phyloP scores from a whole-genome alignment of 2,888 invertebrate species.

The Hoplodrina blanda region DNA sequence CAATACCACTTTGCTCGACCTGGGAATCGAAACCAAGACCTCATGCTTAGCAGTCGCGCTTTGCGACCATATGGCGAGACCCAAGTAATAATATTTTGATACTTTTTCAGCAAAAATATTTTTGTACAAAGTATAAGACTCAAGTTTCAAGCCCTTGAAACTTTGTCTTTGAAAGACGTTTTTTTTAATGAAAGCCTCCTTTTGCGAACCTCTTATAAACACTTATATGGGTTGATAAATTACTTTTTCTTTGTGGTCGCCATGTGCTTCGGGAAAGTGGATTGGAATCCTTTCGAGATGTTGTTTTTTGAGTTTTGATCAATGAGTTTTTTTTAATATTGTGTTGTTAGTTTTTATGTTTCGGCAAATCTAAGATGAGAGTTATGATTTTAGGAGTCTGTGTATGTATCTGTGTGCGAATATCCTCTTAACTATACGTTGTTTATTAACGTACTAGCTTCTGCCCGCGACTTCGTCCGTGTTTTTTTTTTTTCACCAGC shows the following conservation, averaged over 20 bases:
- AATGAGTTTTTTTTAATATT: constrained; percentile 18
- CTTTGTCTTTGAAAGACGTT: constrained; percentile 42
- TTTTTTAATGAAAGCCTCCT: constrained; percentile 51
- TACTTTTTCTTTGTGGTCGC: constrained; percentile 55
- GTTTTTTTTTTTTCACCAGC: no score
- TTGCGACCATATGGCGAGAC: no score
- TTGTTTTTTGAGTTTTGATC: constrained; percentile 35
- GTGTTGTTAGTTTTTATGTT: neutral
- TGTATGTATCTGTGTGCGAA: no score
- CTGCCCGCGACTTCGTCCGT: no score
- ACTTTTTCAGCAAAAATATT: constrained; percentile 13
- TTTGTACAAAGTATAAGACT: constrained; percentile 22
- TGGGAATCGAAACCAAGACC: no score
- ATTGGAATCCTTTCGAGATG: constrained; percentile 48
- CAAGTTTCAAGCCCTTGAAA: constrained; percentile 35
- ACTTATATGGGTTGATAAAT: constrained; percentile 62
- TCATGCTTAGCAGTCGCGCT: no score
- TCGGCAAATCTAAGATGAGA: no score
- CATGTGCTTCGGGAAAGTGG: constrained; percentile 48
- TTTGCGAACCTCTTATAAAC: constrained; percentile 54
- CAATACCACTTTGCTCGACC: no score
- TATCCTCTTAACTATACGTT: no score
- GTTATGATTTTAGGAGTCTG: no score
- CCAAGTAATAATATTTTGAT: constrained; percentile 1
- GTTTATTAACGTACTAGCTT: no score